Percentiles rank a stretch among this genome's conserved stretches.
These are phyloP conservation scores for Helleia helle DNA, from an alignment of 2,888 invertebrate species.

Conservation along the genomic window DNA sequence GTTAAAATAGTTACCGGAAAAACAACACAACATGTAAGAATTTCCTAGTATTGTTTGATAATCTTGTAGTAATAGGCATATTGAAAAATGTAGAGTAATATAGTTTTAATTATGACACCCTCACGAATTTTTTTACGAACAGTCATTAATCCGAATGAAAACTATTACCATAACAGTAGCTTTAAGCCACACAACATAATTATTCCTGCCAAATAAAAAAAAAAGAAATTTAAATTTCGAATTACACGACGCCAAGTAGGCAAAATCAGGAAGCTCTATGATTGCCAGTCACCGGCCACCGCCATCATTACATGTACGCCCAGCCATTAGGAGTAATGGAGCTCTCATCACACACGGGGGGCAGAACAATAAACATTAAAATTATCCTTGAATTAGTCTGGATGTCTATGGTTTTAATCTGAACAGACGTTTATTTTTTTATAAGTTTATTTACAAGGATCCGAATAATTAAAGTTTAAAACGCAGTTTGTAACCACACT, in stretches of 20 bases:
- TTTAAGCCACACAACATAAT: constrained; percentile 10
- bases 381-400: too few relatives aligned
- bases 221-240: constrained; percentile 29
- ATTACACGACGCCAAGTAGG: constrained; percentile 38
- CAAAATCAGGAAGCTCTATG: constrained; percentile 50
- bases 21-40: too few relatives aligned
- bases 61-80: too few relatives aligned
- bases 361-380: constrained; percentile 63
- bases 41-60: too few relatives aligned
- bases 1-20: too few relatives aligned
- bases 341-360: constrained; percentile 58
- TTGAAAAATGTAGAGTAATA: too few relatives aligned
- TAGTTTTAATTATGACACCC: too few relatives aligned
- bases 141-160: constrained; percentile 24
- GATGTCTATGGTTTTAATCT: too few relatives aligned
- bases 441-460: too few relatives aligned
- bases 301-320: constrained; percentile 62
- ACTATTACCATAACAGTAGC: constrained; percentile 20
- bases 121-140: not conserved
- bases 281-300: constrained; percentile 44
- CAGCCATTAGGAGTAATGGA: constrained; percentile 62
- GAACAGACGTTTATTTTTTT: too few relatives aligned
- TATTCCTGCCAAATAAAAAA: constrained; percentile 22
- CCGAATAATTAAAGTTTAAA: too few relatives aligned
- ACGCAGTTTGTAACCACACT: too few relatives aligned